Base-by-base conservation (phyloP, 2,113 vertebrate species). In the Clinocottus analis region DNA sequence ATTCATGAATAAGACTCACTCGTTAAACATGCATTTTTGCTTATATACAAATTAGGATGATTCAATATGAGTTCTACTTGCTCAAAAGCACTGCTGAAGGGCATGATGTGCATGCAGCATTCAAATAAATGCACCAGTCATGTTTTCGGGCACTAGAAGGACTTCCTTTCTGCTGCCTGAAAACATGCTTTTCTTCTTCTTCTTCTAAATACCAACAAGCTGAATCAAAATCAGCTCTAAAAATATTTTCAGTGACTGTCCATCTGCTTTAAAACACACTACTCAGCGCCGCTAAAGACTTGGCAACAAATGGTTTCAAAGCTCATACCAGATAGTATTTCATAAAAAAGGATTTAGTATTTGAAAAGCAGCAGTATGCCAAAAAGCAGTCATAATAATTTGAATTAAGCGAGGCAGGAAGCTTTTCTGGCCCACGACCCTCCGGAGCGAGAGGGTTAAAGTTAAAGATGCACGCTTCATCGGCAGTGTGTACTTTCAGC, bases 221-320 rank as follows among this genome's bases (percentile, higher is more conserved):
- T 35, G 37, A 39, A 60, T 45, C 17, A 8, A 41, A 69, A 61
- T n/a, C 45, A 45, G 14, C 45, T 16, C 13, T 17, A 31, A 45
- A 23, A 60, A 61, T 60, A 58, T 68, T 70, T 49, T 27, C 23
- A 1, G 2, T 10, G 11, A n/a, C 16, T 43, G 27, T 31, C 63
- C 31, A 21, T 59, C 41, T 72, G 53, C 82, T 70, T 58, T 43
- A 41, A 76, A 62, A 45, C 29, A 29, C 14, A 41, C 56, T 43
- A 31, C 33, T 55, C 65, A 7, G 29, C 4, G 33, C 63, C 47
- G 27, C 45, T 17, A 14, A 27, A 5, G 59, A 65, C 58, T n/a
- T 13, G 39, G 31, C 49, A n/a, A 7, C 25, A 59, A 51, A 53
- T 35, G 25, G 73, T 64, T 53, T 10, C 3, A 53, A 53, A 23